Evolutionary conservation across 2,113 vertebrate species (phyloP).

Genomic region (Puntigrus tetrazona): DNA sequence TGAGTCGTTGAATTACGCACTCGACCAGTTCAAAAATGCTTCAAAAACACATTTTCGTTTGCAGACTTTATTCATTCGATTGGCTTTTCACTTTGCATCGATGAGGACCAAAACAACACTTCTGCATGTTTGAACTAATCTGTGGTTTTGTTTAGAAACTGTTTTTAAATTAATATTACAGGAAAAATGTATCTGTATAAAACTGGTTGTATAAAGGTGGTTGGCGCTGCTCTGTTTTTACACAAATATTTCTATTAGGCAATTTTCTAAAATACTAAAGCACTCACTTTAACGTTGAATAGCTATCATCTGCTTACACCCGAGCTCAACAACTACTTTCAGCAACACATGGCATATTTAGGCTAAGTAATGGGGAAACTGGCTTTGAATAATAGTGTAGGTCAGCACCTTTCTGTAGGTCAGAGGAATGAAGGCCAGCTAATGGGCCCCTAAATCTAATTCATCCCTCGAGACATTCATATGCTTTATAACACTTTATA

Average conservation of each 20-base stretch:
- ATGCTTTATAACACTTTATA: slow-evolving; percentile 3
- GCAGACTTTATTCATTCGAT: no score
- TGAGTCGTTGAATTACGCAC: not conserved
- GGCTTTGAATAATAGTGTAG: not conserved
- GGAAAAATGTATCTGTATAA: no score
- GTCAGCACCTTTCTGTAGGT: not conserved
- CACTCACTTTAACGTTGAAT: not conserved
- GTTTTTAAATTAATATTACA: no score
- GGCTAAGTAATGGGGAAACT: not conserved
- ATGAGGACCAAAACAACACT: no score
- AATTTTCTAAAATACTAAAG: not conserved
- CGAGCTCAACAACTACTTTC: not conserved
- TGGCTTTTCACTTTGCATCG: no score
- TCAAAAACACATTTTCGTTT: not conserved
- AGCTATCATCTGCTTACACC: not conserved
- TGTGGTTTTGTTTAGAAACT: no score
- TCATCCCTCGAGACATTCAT: not conserved
- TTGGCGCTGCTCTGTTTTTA: not conserved
- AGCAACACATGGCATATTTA: not conserved
- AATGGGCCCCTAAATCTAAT: not conserved
- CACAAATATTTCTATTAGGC: not conserved
- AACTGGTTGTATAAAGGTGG: no score
- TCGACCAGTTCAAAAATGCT: not conserved
- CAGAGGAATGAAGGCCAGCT: not conserved
- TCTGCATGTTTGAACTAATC: no score